Conservation (phyloP, 92 coral and sea anemone genomes). For the Micromussa lordhowensis region DNA sequence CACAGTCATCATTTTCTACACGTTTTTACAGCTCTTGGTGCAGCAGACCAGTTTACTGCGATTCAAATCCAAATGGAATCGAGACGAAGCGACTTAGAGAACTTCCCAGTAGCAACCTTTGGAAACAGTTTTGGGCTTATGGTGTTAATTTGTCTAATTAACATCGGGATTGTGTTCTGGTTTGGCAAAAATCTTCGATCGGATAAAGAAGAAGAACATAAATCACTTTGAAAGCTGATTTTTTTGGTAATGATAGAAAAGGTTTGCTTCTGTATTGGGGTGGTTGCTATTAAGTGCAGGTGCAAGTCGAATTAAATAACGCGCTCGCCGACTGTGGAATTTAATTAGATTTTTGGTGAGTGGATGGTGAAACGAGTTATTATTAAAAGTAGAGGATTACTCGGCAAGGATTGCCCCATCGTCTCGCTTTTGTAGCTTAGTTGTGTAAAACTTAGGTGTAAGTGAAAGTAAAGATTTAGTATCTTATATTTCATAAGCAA, state of each 20-base stretch:
- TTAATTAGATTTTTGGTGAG: background rate
- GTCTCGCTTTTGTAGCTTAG: background rate
- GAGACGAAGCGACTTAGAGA: constrained; percentile 67
- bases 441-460: background rate
- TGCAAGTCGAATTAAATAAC: background rate
- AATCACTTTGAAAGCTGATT: constrained; percentile 18
- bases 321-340: background rate
- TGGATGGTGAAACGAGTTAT: background rate
- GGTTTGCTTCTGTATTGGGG: background rate
- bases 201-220: constrained; percentile 89
- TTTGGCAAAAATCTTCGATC: constrained; percentile 87
- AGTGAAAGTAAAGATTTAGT: background rate
- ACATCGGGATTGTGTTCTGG: constrained; percentile 79
- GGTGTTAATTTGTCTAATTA: constrained; percentile 70
- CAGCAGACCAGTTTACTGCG: constrained; percentile 90
- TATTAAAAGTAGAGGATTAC: background rate
- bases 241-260: background rate
- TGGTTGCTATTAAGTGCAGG: too few species aligned
- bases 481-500: background rate
- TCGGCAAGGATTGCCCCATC: background rate
- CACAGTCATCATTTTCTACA: constrained; percentile 98
- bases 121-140: constrained; percentile 81
- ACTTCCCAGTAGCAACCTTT: constrained; percentile 62
- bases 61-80: constrained; percentile 83
- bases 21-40: constrained; percentile 91